Evolutionary conservation across 2,797 vertebrate species (phyloP).

Genomic region (Hydrolagus colliei): DNA sequence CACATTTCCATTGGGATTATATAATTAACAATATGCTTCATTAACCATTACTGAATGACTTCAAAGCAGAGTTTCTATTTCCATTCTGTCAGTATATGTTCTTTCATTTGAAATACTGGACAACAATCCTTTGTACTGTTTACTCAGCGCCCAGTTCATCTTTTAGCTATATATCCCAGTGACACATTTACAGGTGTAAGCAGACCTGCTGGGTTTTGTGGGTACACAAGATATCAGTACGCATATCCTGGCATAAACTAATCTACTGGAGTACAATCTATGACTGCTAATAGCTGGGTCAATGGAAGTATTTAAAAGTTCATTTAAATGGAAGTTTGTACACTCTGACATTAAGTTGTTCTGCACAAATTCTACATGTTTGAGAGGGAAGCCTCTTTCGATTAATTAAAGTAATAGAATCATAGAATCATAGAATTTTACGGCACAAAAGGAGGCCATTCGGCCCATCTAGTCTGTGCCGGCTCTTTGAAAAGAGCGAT

Average conservation of each 20-base stretch:
- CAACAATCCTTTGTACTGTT: slow-evolving; percentile 9
- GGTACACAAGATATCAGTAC: slow-evolving; percentile 7
- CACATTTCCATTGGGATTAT: background rate
- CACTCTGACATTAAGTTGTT: background rate
- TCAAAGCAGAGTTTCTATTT: slow-evolving; percentile 12
- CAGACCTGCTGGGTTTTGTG: background rate
- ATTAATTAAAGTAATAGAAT: too few species aligned
- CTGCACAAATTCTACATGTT: background rate
- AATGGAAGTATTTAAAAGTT: background rate
- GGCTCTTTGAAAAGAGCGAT: too few species aligned
- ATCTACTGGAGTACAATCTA: slow-evolving; percentile 6
- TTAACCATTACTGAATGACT: slow-evolving; percentile 9
- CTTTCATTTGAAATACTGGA: background rate
- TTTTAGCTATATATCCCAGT: background rate
- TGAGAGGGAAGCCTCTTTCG: too few species aligned
- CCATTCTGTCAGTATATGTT: slow-evolving; percentile 7
- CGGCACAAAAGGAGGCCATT: too few species aligned
- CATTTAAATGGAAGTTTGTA: background rate
- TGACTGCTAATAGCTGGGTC: background rate
- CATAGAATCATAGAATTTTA: too few species aligned
- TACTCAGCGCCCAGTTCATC: background rate
- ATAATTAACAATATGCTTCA: background rate
- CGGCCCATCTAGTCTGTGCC: too few species aligned
- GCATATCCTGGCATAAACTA: background rate
- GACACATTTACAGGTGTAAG: background rate